phyloP scores from a whole-genome alignment of 2,888 invertebrate genomes.

The Tenthredo amoena region DNA sequence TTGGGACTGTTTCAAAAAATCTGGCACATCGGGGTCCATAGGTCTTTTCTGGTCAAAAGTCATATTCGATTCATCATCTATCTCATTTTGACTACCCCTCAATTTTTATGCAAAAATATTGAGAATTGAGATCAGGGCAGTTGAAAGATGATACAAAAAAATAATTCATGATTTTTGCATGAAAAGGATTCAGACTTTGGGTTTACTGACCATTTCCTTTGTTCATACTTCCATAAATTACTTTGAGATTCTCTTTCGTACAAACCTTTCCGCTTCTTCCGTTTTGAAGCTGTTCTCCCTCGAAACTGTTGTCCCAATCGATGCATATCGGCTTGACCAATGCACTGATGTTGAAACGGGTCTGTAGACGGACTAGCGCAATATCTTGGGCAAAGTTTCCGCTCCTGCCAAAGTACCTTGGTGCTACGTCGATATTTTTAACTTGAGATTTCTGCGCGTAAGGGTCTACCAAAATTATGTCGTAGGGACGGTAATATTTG shows the following conservation, averaged over 20 bases:
- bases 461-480: constrained; percentile 57
- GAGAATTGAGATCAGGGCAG: no score
- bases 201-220: background rate
- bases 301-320: constrained; percentile 63
- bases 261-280: constrained; percentile 61
- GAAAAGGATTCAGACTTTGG: background rate
- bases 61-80: no score
- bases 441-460: constrained; percentile 61
- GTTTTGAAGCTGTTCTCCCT: constrained; percentile 57
- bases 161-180: background rate
- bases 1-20: no score
- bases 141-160: no score
- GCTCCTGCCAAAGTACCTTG: constrained; percentile 61
- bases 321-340: constrained; percentile 62
- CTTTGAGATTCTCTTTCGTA: background rate
- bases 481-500: constrained; percentile 65
- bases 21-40: no score
- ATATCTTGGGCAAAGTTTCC: constrained; percentile 65
- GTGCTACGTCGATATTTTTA: constrained; percentile 56
- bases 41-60: no score
- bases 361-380: constrained; percentile 61
- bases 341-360: constrained; percentile 61
- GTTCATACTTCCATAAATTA: background rate
- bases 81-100: no score
- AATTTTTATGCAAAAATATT: no score